Conservation (phyloP, 1,140 invertebrate species). For the Drusus annulatus region DNA sequence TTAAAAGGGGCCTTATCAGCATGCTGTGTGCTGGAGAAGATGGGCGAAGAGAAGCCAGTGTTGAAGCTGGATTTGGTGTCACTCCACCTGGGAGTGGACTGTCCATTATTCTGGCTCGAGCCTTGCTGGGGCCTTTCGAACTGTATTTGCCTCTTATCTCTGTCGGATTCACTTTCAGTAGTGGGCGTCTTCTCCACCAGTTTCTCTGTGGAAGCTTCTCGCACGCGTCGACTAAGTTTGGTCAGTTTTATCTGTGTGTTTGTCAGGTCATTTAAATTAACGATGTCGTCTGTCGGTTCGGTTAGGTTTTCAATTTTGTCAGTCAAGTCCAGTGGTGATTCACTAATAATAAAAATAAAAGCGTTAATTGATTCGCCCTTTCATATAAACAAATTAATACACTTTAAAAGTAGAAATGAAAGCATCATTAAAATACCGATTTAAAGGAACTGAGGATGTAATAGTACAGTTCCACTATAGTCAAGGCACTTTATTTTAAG, state of each 20-base stretch:
- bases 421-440: too few relatives aligned
- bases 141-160: slow-evolving; percentile 68
- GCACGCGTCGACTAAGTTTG: slow-evolving; percentile 39
- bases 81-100: slow-evolving; percentile 32
- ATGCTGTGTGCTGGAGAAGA: slow-evolving; percentile 35
- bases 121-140: slow-evolving; percentile 59
- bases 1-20: slow-evolving; percentile 48
- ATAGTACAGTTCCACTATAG: too few relatives aligned
- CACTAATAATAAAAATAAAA: slow-evolving; percentile 53
- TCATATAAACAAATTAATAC: background rate
- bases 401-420: too few relatives aligned
- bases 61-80: slow-evolving; percentile 31
- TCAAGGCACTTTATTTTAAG: too few relatives aligned
- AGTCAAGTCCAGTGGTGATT: slow-evolving; percentile 54
- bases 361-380: slow-evolving; percentile 1
- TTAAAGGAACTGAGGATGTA: too few relatives aligned
- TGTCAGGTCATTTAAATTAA: slow-evolving; percentile 40
- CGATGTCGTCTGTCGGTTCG: slow-evolving; percentile 49
- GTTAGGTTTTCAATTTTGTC: slow-evolving; percentile 45
- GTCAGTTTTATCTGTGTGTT: slow-evolving; percentile 39
- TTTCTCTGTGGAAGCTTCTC: slow-evolving; percentile 37
- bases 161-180: slow-evolving; percentile 63
- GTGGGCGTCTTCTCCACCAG: slow-evolving; percentile 37
- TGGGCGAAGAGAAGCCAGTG: slow-evolving; percentile 12
- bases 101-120: slow-evolving; percentile 31